A percentile compares a stretch with the other conserved stretches of the same genome.
phyloP scores from a whole-genome alignment of 2,797 vertebrate genomes.

The Paratrypauchen microcephalus region DNA sequence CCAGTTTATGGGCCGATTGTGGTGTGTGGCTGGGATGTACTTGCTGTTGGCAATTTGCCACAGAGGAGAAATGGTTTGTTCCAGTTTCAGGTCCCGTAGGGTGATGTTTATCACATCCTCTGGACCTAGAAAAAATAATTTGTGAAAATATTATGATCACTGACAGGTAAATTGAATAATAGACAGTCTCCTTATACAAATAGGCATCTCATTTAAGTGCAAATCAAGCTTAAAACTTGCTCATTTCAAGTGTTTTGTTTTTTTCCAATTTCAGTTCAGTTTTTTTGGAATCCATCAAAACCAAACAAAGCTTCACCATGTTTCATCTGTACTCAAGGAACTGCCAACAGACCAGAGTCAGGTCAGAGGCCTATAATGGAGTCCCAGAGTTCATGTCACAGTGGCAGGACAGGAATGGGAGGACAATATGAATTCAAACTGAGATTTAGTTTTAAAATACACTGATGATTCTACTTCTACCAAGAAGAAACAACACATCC shows the following conservation, averaged over 20 bases:
- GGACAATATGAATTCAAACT: too few species aligned
- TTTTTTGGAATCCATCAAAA: too few species aligned
- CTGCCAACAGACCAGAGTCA: too few species aligned
- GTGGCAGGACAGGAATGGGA: too few species aligned
- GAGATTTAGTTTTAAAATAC: too few species aligned
- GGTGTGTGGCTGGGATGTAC: conserved; percentile 64
- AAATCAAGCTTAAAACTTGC: background rate
- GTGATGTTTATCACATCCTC: conserved; percentile 57
- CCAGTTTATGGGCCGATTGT: conserved; percentile 58
- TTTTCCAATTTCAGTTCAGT: too few species aligned
- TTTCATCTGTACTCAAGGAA: background rate
- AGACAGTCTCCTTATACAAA: background rate
- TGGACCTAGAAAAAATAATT: conserved; percentile 54
- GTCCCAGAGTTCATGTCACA: too few species aligned
- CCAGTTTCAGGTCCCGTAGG: conserved; percentile 34
- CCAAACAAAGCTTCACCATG: background rate
- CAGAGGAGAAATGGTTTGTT: background rate
- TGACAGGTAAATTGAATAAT: too few species aligned
- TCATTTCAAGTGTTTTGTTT: background rate
- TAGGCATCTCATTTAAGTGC: too few species aligned
- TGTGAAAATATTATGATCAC: background rate
- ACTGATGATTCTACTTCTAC: too few species aligned
- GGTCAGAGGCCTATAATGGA: too few species aligned
- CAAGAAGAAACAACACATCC: too few species aligned
- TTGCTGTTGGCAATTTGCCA: conserved; percentile 37